Percentiles rank a stretch among this genome's conserved stretches.
These are phyloP conservation scores for Muntiacus reevesi DNA, from an alignment of 2,113 vertebrate genomes.

Conservation along the genomic window DNA sequence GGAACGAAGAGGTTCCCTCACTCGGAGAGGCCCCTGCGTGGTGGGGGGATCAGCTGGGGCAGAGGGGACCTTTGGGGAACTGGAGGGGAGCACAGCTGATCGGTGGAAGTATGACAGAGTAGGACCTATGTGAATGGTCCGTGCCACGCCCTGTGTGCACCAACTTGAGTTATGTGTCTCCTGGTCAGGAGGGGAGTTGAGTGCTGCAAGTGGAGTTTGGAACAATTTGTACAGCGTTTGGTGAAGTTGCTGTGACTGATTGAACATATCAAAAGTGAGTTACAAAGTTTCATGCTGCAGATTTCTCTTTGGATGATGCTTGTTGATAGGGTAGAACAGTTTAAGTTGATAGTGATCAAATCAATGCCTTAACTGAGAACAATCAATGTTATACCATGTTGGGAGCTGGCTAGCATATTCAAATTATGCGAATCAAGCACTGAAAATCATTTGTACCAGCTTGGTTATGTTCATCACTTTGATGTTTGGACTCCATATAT, in stretches of 20 bases:
- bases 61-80: neutral
- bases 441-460: neutral
- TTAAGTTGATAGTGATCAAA: neutral
- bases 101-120: neutral
- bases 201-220: neutral
- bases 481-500: neutral
- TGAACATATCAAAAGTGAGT: neutral
- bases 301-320: neutral
- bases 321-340: neutral
- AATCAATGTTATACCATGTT: neutral
- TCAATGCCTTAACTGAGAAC: neutral
- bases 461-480: neutral
- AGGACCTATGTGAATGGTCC: neutral
- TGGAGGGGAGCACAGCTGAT: neutral
- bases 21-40: rapidly evolving
- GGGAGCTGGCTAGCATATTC: neutral
- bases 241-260: neutral
- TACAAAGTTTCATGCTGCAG: neutral
- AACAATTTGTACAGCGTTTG: neutral
- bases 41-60: neutral
- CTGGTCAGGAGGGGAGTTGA: neutral
- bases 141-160: neutral
- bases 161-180: neutral
- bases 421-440: neutral
- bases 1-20: neutral